Base-by-base conservation (phyloP, 1,140 invertebrate genomes). In the Trypoxylus dichotomus region DNA sequence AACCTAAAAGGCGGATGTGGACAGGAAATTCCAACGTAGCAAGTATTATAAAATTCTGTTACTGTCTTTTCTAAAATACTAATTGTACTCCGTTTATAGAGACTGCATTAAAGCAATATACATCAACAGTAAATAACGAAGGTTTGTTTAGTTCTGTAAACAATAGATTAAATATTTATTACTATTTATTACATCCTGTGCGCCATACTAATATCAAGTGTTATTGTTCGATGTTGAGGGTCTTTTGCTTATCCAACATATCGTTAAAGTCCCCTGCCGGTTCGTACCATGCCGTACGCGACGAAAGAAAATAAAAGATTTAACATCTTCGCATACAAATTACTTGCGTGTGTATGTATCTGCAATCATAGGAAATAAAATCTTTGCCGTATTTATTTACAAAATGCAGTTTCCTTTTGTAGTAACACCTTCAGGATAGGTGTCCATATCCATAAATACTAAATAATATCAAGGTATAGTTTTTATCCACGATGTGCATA, bases 121-220 rank as follows among this genome's bases (percentile, higher is more conserved):
- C 19, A 3, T 19, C 47, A 19, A 54, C 19, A 54, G 15, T 15
- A 43, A 15, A 1, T 7, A 54, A 54, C 47, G 15, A 54, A 19
- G 7, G 24, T 68, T 68, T 68, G 25, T 68, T 68, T 25, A 68
- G 60, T 68, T 29, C 60, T 68, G 21, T 24, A 68, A 68, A 68
- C 60, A 68, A 68, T 68, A 29, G 24, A 68, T 68, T 68, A 68
- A 68, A 68, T 68, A 68, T 68, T 68, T 27, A 60, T 60, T 24
- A 21, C 21, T 60, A 60, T 60, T 68, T 68, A 68, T 68, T 27
- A 68, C 60, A 68, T 68, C 60, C 60, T 68, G 60, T 29, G 8
- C 24, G 13, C 60, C 60, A 27, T 68, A 68, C 47, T 68, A 68
- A 60, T 24, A 19, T 24, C 10, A 19, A 6, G 11, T 19, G 19